phyloP scores from a whole-genome alignment of 2,113 vertebrate species.

The Takifugu bimaculatus region DNA sequence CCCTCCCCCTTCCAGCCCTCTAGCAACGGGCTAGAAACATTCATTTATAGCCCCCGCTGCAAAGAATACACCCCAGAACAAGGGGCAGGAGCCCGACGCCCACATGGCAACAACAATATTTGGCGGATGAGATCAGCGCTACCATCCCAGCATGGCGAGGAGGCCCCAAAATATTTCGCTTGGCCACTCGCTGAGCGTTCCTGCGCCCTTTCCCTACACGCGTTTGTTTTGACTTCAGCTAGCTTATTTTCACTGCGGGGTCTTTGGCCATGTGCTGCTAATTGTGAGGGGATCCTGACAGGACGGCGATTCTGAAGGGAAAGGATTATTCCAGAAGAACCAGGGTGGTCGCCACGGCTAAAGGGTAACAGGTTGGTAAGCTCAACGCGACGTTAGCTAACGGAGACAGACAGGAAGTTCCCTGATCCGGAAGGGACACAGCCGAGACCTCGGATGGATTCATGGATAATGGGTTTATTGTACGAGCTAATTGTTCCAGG shows the following conservation, averaged over 20 bases:
- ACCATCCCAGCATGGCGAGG: slow-evolving; percentile 63
- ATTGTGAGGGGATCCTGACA: slow-evolving; percentile 59
- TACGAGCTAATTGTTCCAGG: slow-evolving; percentile 58
- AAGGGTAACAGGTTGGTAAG: slow-evolving; percentile 14
- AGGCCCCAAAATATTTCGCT: slow-evolving; percentile 63
- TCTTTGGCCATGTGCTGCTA: slow-evolving; percentile 60
- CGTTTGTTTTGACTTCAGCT: slow-evolving; percentile 68
- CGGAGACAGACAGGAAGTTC: slow-evolving; percentile 5
- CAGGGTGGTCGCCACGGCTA: slow-evolving; percentile 18
- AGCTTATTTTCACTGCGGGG: slow-evolving; percentile 69
- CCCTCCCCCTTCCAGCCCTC: slow-evolving; percentile 30
- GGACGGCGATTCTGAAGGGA: slow-evolving; percentile 42
- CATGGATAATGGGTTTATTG: slow-evolving; percentile 62
- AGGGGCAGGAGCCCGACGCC: slow-evolving; percentile 36
- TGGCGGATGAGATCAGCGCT: slow-evolving; percentile 69
- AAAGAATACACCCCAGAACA: slow-evolving; percentile 60
- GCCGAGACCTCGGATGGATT: slow-evolving; percentile 50
- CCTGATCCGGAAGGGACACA: slow-evolving; percentile 23
- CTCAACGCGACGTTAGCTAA: too few species aligned
- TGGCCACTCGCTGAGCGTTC: slow-evolving; percentile 52
- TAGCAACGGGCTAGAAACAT: slow-evolving; percentile 71
- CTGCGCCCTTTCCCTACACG: slow-evolving; percentile 28
- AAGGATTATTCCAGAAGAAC: slow-evolving; percentile 37
- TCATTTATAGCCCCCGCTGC: slow-evolving; percentile 54
- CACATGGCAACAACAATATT: slow-evolving; percentile 72